These are phyloP conservation scores for Sparus aurata DNA, from an alignment of 2,797 vertebrate species.

Conservation along the genomic window DNA sequence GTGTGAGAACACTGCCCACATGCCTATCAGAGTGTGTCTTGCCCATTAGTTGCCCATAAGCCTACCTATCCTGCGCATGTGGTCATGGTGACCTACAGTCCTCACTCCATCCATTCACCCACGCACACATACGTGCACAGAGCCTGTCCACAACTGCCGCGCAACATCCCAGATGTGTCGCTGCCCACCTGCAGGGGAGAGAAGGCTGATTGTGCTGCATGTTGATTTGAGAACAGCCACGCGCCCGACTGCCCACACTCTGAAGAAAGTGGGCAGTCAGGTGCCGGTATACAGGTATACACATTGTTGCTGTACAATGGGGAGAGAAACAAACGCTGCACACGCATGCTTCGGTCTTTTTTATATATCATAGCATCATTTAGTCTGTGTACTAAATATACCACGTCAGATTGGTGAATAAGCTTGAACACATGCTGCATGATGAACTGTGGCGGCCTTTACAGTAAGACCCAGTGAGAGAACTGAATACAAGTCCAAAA, in stretches of 20 bases:
- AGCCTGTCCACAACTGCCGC: constrained; percentile 5
- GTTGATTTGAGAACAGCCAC: constrained; percentile 44
- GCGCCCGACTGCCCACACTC: constrained; percentile 31
- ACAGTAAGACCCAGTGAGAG: constrained; percentile 1
- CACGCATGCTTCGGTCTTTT: neutral
- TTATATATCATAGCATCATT: neutral
- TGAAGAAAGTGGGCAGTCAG: neutral
- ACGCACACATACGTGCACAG: neutral
- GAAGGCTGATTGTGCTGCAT: constrained; percentile 26
- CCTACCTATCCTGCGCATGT: constrained; percentile 34
- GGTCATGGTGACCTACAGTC: constrained; percentile 50
- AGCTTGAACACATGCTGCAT: neutral
- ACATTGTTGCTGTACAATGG: neutral
- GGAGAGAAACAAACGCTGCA: neutral
- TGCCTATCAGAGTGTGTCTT: constrained; percentile 15
- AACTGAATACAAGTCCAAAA: constrained; percentile 3
- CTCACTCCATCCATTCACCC: constrained; percentile 19
- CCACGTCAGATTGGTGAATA: neutral
- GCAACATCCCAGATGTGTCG: constrained; percentile 33
- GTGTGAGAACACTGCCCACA: constrained; percentile 27
- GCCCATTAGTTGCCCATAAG: constrained; percentile 42
- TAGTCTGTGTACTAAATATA: neutral
- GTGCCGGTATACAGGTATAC: constrained; percentile 30
- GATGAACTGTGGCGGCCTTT: constrained; percentile 9
- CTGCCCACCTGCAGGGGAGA: constrained; percentile 32